Evolutionary conservation across 2,797 vertebrate species (phyloP).

Genomic region (Pogonophryne albipinna): DNA sequence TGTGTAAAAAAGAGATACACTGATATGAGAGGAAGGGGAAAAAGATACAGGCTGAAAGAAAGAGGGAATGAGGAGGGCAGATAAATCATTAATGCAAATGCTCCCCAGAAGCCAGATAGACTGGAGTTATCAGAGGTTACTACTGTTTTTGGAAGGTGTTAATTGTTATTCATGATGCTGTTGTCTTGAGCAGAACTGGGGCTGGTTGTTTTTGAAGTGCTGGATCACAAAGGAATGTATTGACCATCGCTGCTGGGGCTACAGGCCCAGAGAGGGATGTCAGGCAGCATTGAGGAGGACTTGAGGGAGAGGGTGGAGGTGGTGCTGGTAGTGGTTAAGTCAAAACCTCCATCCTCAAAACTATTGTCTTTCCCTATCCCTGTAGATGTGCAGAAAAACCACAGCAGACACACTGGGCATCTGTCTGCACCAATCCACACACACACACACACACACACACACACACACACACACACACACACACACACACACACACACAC

Average conservation of each 20-base stretch:
- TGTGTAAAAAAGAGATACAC: slow-evolving; percentile 15
- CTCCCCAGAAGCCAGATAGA: slow-evolving; percentile 61
- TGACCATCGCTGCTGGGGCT: slow-evolving; percentile 73
- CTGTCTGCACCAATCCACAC: not conserved
- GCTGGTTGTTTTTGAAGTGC: slow-evolving; percentile 73
- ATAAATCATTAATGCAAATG: slow-evolving; percentile 84
- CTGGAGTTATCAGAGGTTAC: slow-evolving; percentile 70
- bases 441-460: not conserved
- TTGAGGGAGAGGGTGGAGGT: slow-evolving; percentile 7
- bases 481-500: not conserved
- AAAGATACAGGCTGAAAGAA: slow-evolving; percentile 29
- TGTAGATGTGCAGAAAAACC: slow-evolving; percentile 46
- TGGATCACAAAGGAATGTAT: slow-evolving; percentile 70
- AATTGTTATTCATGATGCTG: slow-evolving; percentile 82
- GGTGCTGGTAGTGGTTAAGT: slow-evolving; percentile 35
- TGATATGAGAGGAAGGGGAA: slow-evolving; percentile 23
- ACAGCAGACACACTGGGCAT: slow-evolving; percentile 35
- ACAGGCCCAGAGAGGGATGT: slow-evolving; percentile 62
- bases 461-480: not conserved
- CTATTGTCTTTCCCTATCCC: slow-evolving; percentile 37
- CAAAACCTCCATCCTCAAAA: slow-evolving; percentile 49
- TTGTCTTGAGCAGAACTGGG: slow-evolving; percentile 45
- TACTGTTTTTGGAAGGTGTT: slow-evolving; percentile 74
- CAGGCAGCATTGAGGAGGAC: slow-evolving; percentile 47
- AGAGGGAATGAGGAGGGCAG: slow-evolving; percentile 38